Conservation (phyloP, 1,140 invertebrate species). For the Lithobius niger region DNA sequence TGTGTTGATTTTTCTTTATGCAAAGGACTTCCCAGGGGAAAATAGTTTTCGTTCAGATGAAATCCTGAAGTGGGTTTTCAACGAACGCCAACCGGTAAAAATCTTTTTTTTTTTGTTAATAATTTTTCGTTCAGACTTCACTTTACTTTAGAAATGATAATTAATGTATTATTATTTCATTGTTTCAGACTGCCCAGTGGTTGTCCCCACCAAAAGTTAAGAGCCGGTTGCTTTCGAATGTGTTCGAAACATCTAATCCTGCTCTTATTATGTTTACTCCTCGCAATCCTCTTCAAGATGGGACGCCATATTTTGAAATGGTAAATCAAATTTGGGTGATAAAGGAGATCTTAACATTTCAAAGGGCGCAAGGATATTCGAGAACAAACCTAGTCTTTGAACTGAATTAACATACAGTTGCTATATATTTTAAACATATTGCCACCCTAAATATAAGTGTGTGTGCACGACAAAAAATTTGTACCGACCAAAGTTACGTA, state of each 20-base stretch:
- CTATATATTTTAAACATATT: too few relatives aligned
- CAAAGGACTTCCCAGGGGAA: too few relatives aligned
- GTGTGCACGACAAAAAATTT: neutral
- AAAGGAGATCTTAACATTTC: neutral
- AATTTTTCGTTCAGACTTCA: neutral
- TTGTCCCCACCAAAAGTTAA: slow-evolving; percentile 27
- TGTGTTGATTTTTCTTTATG: too few relatives aligned
- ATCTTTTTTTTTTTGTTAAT: neutral
- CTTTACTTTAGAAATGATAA: neutral
- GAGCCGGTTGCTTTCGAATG: slow-evolving; percentile 24
- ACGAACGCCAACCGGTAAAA: neutral
- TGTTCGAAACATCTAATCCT: slow-evolving; percentile 23
- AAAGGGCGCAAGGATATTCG: neutral
- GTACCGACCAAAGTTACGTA: neutral
- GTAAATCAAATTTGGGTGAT: slow-evolving; percentile 19
- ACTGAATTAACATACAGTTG: too few relatives aligned
- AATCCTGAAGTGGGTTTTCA: slow-evolving; percentile 40
- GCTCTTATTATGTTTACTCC: slow-evolving; percentile 29
- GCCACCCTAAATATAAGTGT: too few relatives aligned
- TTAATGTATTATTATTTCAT: too few relatives aligned
- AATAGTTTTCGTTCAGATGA: slow-evolving; percentile 42
- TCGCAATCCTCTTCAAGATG: slow-evolving; percentile 22
- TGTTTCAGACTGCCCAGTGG: slow-evolving; percentile 20
- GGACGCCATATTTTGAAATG: slow-evolving; percentile 24
- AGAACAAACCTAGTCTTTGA: neutral